Evolutionary conservation across 2,113 vertebrate genomes (phyloP), one percentile per base, ranked within the genome.

Genomic region (Ictalurus furcatus): DNA sequence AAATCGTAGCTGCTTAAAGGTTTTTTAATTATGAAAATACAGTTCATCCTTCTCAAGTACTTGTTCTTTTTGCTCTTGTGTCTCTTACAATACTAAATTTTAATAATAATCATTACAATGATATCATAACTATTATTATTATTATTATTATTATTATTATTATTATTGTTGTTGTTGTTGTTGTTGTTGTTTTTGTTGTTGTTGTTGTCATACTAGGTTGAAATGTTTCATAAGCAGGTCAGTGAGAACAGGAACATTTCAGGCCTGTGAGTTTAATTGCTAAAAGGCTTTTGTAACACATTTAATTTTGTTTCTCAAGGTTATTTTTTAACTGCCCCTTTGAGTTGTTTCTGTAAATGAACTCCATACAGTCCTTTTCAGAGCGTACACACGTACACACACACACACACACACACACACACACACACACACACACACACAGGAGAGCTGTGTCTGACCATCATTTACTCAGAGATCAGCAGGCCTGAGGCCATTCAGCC

Each of bases 391-490:
- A 84, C 17, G 40, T 23, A 81, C 52, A 59, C 56, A 65, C 25
- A 9, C 23, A 85, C 17, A 34, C 34, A 85, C 48, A 69, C 25
- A 8, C 61, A 78, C 52, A n/a, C 88, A 25, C 67, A 65, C 30
- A 86, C n/a, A 58, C 84, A n/a, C 44, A 69, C 67, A 23, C 59
- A 40, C 79, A 90, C 82, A 37, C 37, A 82, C 52, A 58, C 37
- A 80, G 30, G 19, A 86, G 84, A 19, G 82, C 25, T 59, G 81
- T 58, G 67, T 87, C 85, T 90, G 82, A 89, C 82, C 85, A 88
- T 91, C 88, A 90, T 91, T 89, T 90, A 89, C 63, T 84, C 85
- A 71, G 58, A 80, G 84, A 86, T 84, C 89, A 88, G 86, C 87
- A 90, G 44, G 85, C 90, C 90, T 81, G 79, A 90, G 87, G 87